Evolutionary conservation across 2,888 invertebrate genomes (phyloP), one percentile per base, ranked within the genome.

Genomic region (Willowsia nigromaculata): DNA sequence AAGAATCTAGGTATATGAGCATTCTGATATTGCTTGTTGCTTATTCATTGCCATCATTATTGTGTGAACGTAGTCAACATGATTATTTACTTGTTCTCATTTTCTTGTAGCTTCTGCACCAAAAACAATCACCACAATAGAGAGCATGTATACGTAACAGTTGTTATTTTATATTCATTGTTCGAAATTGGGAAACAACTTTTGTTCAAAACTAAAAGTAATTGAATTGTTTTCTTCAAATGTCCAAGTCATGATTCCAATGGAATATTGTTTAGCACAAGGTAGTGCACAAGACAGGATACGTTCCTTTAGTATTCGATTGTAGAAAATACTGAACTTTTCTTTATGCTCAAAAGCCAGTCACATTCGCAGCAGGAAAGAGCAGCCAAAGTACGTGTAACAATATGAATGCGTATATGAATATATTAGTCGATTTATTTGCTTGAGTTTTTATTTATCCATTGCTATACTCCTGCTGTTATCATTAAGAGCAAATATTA

Each of bases 201-300:
- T 84, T 88, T 88, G 62, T 83, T 76, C 50, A 30, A 68, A 76
- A 84, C 53, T 82, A 84, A 85, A 85, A 74, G 74, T 88, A 88
- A 88, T 88, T 88, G 88, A 84, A 88, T 88, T 88, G 83, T 84
- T 84, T 83, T 88, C 78, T 84, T 78, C 25, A 88, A 88, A 88
- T 88, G 83, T 84, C 88, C 88, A 88, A 83, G 88, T 88, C 88
- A 88, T 88, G 88, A 83, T 78, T 84, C 84, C 74, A 33, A 30
- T 56, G 56, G 78, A 56, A 56, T 56, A 78, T 78, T 78, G 78
- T 78, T 78, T 30, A 68, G 13, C 18, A 37, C 33, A 47, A 47
- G 27, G 74, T 27, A 13, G 15, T 27, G 15, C 9, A 50, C n/a
- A 18, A 18, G 18, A 65, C 18, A 65, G 65, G 65, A 65, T 65